phyloP scores from a whole-genome alignment of 2,888 invertebrate species.

The Lepidocyrtinus sp. region DNA sequence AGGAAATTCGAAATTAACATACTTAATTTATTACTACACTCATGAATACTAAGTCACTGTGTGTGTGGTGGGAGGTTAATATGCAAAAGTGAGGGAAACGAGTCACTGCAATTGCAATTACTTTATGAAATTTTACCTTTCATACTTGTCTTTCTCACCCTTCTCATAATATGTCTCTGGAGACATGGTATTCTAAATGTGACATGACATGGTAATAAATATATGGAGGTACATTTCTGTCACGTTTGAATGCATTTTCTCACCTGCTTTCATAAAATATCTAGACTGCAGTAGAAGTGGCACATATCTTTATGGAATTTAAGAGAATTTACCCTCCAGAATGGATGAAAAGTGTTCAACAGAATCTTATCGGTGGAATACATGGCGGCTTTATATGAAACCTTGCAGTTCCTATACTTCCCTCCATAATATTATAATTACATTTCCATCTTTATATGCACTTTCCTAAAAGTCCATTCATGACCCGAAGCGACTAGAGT shows the following conservation, averaged over 20 bases:
- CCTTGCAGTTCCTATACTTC: background rate
- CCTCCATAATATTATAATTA: too few species aligned
- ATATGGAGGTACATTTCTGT: background rate
- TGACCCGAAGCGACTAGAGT: constrained; percentile 26
- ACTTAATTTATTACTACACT: background rate
- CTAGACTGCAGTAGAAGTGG: background rate
- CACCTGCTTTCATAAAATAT: constrained; percentile 14
- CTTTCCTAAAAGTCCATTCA: background rate
- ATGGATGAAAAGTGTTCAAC: too few species aligned
- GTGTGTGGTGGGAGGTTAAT: background rate
- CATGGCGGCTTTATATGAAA: background rate
- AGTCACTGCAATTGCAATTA: too few species aligned
- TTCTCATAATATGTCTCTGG: background rate
- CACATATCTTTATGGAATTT: background rate
- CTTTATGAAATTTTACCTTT: background rate
- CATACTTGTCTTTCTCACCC: background rate
- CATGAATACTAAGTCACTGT: background rate
- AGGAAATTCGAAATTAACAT: background rate
- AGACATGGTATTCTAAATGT: background rate
- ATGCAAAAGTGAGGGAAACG: too few species aligned
- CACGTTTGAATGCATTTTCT: constrained; percentile 30
- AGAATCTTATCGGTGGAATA: background rate
- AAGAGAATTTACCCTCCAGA: background rate
- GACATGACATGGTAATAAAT: constrained; percentile 13
- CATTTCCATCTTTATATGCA: background rate